These are phyloP conservation scores for Drosophila trichaetosa DNA, from an alignment of 2,888 invertebrate genomes.

Conservation along the genomic window DNA sequence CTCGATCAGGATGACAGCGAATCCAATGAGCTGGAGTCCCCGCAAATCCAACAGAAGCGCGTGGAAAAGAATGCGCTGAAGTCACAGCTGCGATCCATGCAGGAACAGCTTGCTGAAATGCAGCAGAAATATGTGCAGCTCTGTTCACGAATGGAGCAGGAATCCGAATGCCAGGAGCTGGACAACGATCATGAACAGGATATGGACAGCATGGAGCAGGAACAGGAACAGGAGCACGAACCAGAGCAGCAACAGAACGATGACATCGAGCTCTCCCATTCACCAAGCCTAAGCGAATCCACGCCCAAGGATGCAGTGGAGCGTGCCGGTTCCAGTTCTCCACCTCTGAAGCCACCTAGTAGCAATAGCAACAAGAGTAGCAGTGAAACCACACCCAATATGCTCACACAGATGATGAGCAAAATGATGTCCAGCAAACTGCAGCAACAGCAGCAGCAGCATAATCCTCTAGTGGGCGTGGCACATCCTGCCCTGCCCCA, in stretches of 20 bases:
- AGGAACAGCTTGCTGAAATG: conserved; percentile 95
- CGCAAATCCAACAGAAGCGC: conserved; percentile 92
- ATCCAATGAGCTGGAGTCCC: conserved; percentile 90
- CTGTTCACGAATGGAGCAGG: conserved; percentile 93
- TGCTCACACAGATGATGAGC: conserved; percentile 88
- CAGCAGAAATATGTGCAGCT: conserved; percentile 95
- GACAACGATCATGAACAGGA: conserved; percentile 87
- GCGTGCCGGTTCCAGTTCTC: conserved; percentile 73
- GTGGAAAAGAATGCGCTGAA: conserved; percentile 94
- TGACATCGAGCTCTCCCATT: conserved; percentile 78
- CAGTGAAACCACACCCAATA: conserved; percentile 84
- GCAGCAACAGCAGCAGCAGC: conserved; percentile 85
- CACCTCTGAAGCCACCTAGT: conserved; percentile 57
- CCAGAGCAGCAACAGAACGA: conserved; percentile 65
- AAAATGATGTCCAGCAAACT: conserved; percentile 89
- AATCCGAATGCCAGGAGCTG: conserved; percentile 90
- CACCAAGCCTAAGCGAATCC: conserved; percentile 65
- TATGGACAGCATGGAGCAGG: conserved; percentile 88
- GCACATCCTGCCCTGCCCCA: conserved; percentile 87
- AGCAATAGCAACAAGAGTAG: conserved; percentile 58
- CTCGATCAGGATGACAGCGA: conserved; percentile 90
- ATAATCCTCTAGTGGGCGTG: conserved; percentile 85
- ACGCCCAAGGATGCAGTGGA: conserved; percentile 70
- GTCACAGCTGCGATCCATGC: conserved; percentile 93
- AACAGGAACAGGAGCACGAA: conserved; percentile 86